Base-by-base conservation (phyloP, 2,797 vertebrate genomes). In the Gambusia yucatana region DNA sequence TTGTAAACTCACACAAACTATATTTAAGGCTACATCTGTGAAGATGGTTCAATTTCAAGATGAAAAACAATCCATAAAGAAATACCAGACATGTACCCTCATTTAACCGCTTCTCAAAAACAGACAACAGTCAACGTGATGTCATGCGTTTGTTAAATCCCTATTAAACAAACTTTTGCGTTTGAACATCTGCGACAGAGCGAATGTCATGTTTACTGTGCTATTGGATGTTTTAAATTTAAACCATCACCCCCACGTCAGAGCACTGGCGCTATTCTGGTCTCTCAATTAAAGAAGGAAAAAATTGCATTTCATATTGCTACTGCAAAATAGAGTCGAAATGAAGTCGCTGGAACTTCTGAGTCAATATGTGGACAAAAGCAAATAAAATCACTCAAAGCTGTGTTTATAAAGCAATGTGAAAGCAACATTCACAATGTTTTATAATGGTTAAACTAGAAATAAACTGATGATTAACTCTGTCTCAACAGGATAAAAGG, bases 121-220 rank as follows among this genome's bases (percentile, higher is more conserved):
- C 50, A 89, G 82, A 85, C 88, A 72, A 83, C 44, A 55, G 78
- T 80, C 86, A 84, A 22, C 10, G 52, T 43, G 14, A 78, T 79
- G 86, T 89, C 25, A 85, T 85, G 76, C 76, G 72, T 89, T 88
- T 83, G 73, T 80, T 84, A 73, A 81, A 89, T 14, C 82, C 71
- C 47, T 65, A 55, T 77, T 75, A 79, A 77, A 70, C 63, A 10
- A 44, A 75, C 59, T 65, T 59, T 50, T 77, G 10, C 17, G 70
- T 79, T 76, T 82, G 79, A 87, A 65, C 70, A 44, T 74, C 81
- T 0, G 25, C 82, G 81, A 87, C 83, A 86, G 84, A 79, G 76
- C 76, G 4, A 10, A 73, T 86, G 86, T 82, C 85, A 78, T 46
- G 59, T 80, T 85, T 82, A 72, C 81, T 82, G 70, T 82, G 33